Conservation (phyloP, 2,113 vertebrate genomes). For the Neofelis nebulosa region DNA sequence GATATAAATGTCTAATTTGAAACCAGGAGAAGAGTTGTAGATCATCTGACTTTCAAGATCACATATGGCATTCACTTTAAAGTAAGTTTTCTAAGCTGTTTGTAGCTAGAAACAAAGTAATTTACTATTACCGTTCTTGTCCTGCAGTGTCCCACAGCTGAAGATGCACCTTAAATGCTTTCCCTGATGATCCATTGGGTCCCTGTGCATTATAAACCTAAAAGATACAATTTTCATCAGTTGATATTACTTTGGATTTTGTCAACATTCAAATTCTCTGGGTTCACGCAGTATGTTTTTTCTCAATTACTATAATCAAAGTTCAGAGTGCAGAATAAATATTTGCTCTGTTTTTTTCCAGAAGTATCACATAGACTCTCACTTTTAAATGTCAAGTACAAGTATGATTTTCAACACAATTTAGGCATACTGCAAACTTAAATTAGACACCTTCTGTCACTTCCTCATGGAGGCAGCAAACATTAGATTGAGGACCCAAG, state of each 20-base stretch:
- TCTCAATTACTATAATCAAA: slow-evolving; percentile 76
- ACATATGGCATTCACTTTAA: not conserved
- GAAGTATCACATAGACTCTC: slow-evolving; percentile 68
- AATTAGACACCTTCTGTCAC: slow-evolving; percentile 74
- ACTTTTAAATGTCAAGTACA: slow-evolving; percentile 74
- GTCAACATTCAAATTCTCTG: slow-evolving; percentile 46
- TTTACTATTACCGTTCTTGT: slow-evolving; percentile 91
- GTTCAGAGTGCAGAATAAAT: slow-evolving; percentile 77
- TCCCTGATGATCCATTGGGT: slow-evolving; percentile 90
- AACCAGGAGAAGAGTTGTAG: not conserved
- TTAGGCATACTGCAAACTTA: slow-evolving; percentile 69
- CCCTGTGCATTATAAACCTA: slow-evolving; percentile 92
- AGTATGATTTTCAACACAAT: slow-evolving; percentile 69
- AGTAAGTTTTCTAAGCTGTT: not conserved
- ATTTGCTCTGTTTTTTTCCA: slow-evolving; percentile 69
- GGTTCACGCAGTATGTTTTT: slow-evolving; percentile 61
- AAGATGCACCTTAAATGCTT: slow-evolving; percentile 95
- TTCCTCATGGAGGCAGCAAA: slow-evolving; percentile 60
- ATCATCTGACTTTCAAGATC: not conserved
- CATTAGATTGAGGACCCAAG: slow-evolving; percentile 51
- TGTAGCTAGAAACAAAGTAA: slow-evolving; percentile 31
- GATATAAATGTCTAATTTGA: not conserved
- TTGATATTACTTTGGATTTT: slow-evolving; percentile 10
- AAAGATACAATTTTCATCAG: slow-evolving; percentile 21
- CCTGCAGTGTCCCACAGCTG: slow-evolving; percentile 99